Percentiles rank a stretch among this genome's conserved stretches.
These are phyloP conservation scores for Noctua pronuba DNA, from an alignment of 2,888 invertebrate species.

Conservation along the genomic window DNA sequence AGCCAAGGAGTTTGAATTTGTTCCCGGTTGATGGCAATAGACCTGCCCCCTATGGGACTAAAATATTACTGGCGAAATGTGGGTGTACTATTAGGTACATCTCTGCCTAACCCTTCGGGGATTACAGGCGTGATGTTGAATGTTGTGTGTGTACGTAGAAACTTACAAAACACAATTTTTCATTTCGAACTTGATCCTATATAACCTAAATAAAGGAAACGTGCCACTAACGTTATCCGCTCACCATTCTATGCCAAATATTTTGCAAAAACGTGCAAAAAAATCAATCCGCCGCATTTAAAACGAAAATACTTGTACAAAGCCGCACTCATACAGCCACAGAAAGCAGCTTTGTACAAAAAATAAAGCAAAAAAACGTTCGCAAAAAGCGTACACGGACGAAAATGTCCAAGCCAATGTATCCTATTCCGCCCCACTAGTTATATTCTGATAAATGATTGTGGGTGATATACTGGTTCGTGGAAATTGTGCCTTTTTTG, in stretches of 20 bases:
- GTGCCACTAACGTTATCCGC: neutral
- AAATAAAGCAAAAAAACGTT: conserved; percentile 62
- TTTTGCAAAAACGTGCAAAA: conserved; percentile 19
- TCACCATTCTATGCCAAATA: neutral
- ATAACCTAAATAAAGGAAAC: neutral
- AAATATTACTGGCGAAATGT: too few relatives aligned
- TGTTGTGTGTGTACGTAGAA: too few relatives aligned
- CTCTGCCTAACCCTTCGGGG: too few relatives aligned
- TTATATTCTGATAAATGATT: conserved; percentile 88
- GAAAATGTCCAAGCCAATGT: conserved; percentile 83
- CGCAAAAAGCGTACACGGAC: conserved; percentile 70
- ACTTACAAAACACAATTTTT: neutral
- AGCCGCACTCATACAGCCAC: conserved; percentile 51
- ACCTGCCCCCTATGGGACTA: too few relatives aligned
- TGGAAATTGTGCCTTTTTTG: conserved; percentile 74
- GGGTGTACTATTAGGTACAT: too few relatives aligned
- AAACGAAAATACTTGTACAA: conserved; percentile 56
- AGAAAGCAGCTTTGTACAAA: conserved; percentile 67
- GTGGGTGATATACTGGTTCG: conserved; percentile 79
- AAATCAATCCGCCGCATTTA: conserved; percentile 51
- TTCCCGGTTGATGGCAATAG: too few relatives aligned
- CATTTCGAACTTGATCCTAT: neutral
- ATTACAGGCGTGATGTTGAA: too few relatives aligned
- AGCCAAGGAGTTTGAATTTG: too few relatives aligned
- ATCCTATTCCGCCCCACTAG: conserved; percentile 86